Evolutionary conservation across 64 coral and sea anemone species (phyloP), one percentile per base, ranked within the genome.

Genomic region (Dendrophyllia cribrosa): DNA sequence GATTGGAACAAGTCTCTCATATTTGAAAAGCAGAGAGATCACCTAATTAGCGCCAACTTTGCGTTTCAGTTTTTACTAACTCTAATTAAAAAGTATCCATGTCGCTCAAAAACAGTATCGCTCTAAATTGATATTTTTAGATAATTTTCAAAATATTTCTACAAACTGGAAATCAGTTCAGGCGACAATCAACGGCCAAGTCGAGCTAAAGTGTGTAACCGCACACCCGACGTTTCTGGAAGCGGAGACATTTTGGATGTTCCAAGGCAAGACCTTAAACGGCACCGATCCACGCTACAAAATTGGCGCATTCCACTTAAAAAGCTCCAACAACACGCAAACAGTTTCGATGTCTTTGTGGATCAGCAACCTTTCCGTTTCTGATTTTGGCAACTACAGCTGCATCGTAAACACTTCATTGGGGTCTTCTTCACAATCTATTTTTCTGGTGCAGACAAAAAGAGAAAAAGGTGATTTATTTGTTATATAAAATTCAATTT

Each of bases 111-210:
- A 34, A 34, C 34, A 34, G 34, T 34, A 34, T 34, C 34, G 34
- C 34, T 74, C 34, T 10, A 49, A 34, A 19, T 12, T 67, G 47
- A 46, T 24, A 21, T 3, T 51, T 51, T 51, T 10, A 84, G 80
- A 84, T 47, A 68, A 68, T 67, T 34, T 84, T 50, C 80, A 84
- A 51, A 84, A 84, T 45, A 84, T 84, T 20, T 84, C 80, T 17
- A 22, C 61, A 17, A 68, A 51, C 15, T 51, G 17, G 80, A 34
- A 84, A 84, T 67, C 60, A 51, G 62, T 67, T 16, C 7, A 52
- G 9, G 61, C 44, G 7, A 9, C 80, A 49, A 4, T 45, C 3
- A 22, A 68, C 17, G 14, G 43, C 17, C 43, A 68, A 13, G 80
- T n/a, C 26, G 45, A 84, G 9, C 62, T 84, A 22, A 84, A 67